A percentile compares a stretch with the other conserved stretches of the same genome.
phyloP scores from a whole-genome alignment of 2,888 invertebrate genomes.

The Aphidoletes aphidimyza region DNA sequence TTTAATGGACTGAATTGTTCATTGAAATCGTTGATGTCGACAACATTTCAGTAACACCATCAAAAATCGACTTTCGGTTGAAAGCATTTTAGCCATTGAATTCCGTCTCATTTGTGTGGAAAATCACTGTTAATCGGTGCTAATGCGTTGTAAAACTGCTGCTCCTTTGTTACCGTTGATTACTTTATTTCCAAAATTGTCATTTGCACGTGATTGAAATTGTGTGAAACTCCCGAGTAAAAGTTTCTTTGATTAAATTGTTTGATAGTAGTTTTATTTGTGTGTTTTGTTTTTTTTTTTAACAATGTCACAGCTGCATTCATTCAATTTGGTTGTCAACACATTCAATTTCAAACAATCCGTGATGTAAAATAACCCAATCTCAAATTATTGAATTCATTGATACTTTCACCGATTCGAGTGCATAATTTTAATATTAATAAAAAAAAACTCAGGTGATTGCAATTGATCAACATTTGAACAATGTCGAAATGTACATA shows the following conservation, averaged over 20 bases:
- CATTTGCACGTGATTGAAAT: background rate
- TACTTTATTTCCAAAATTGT: slow-evolving; percentile 14
- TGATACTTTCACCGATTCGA: background rate
- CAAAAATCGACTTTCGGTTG: background rate
- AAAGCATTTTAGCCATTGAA: no score
- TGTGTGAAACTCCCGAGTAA: background rate
- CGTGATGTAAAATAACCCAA: background rate
- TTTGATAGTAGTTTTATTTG: background rate
- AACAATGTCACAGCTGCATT: background rate
- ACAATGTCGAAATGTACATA: background rate
- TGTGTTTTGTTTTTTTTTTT: background rate
- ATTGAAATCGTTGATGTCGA: background rate
- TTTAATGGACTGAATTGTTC: background rate
- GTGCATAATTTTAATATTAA: slow-evolving; percentile 28
- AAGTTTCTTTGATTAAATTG: slow-evolving; percentile 9
- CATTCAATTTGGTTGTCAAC: background rate
- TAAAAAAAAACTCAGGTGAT: background rate
- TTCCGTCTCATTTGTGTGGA: no score
- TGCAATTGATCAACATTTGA: slow-evolving; percentile 18
- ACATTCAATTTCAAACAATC: no score
- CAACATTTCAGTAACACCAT: background rate
- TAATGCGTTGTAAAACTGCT: background rate
- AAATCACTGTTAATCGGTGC: background rate
- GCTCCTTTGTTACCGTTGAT: background rate
- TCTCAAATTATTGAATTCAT: background rate